These are phyloP conservation scores for Xylocopa sonorina DNA, from an alignment of 1,140 invertebrate species.

Conservation along the genomic window DNA sequence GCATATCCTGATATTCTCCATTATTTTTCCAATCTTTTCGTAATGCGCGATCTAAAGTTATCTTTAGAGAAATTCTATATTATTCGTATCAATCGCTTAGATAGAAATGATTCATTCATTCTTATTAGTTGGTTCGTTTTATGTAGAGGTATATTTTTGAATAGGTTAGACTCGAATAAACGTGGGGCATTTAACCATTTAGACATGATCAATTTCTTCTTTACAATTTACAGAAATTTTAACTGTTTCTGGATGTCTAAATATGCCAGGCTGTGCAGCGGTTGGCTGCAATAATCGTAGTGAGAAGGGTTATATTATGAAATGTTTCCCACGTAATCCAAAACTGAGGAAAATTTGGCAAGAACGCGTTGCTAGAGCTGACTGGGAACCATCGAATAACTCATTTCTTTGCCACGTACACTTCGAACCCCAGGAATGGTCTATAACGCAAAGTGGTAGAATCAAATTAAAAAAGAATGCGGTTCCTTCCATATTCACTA, in stretches of 20 bases:
- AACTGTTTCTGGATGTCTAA: conserved; percentile 39
- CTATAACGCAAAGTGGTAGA: conserved; percentile 70
- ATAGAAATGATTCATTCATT: not conserved
- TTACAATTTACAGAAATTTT: conserved; percentile 38
- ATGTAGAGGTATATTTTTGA: not conserved
- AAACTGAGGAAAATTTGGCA: conserved; percentile 76
- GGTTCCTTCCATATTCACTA: conserved; percentile 75
- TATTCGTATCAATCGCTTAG: too few species aligned
- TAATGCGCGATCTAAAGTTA: conserved; percentile 2
- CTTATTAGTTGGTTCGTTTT: not conserved
- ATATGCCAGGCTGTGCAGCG: conserved; percentile 79
- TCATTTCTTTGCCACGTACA: conserved; percentile 78
- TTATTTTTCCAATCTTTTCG: not conserved
- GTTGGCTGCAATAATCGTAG: conserved; percentile 79
- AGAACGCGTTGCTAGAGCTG: conserved; percentile 74
- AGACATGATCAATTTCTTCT: not conserved
- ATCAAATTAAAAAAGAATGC: conserved; percentile 76
- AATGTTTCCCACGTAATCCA: conserved; percentile 78
- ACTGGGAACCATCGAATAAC: conserved; percentile 79
- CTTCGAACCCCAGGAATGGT: conserved; percentile 76
- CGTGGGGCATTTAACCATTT: not conserved
- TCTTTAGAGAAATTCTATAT: not conserved
- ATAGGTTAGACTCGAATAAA: not conserved
- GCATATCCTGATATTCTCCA: not conserved
- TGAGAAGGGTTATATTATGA: conserved; percentile 79